Percentiles rank a stretch among this genome's conserved stretches.
Conservation (phyloP, 2,888 invertebrate species). For the Linnaemya vulpina region DNA sequence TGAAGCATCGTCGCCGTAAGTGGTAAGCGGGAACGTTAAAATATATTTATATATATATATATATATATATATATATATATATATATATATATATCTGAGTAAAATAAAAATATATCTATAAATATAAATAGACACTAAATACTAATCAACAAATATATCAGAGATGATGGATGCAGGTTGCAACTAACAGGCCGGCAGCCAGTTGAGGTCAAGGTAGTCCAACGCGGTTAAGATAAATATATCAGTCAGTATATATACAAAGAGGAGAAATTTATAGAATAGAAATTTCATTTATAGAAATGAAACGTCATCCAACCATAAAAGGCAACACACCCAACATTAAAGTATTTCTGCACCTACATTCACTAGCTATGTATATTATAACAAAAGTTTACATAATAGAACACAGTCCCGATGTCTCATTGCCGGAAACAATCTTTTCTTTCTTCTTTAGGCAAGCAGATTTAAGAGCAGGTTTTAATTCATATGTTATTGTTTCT, state of each 20-base stretch:
- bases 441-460: constrained; percentile 88
- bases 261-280: constrained; percentile 2
- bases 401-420: constrained; percentile 93
- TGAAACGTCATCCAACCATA: neutral
- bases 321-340: constrained; percentile 27
- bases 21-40: neutral
- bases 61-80: constrained; percentile 36
- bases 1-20: neutral
- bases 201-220: constrained; percentile 16
- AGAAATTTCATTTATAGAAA: too few relatives aligned
- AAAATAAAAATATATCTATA: constrained; percentile 32
- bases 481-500: constrained; percentile 81
- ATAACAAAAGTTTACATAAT: constrained; percentile 86
- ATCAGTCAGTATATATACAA: constrained; percentile 59
- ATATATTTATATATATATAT: constrained; percentile 6
- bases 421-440: constrained; percentile 88
- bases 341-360: neutral
- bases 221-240: constrained; percentile 20
- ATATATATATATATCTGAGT: constrained; percentile 44
- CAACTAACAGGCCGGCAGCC: constrained; percentile 19
- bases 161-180: constrained; percentile 42
- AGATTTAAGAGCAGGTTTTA: constrained; percentile 87
- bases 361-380: neutral
- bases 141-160: constrained; percentile 70
- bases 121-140: constrained; percentile 47